A percentile compares a stretch with the other conserved stretches of the same genome.
These are phyloP conservation scores for Ploceus nigricollis DNA, from an alignment of 2,113 vertebrate species.

Conservation along the genomic window DNA sequence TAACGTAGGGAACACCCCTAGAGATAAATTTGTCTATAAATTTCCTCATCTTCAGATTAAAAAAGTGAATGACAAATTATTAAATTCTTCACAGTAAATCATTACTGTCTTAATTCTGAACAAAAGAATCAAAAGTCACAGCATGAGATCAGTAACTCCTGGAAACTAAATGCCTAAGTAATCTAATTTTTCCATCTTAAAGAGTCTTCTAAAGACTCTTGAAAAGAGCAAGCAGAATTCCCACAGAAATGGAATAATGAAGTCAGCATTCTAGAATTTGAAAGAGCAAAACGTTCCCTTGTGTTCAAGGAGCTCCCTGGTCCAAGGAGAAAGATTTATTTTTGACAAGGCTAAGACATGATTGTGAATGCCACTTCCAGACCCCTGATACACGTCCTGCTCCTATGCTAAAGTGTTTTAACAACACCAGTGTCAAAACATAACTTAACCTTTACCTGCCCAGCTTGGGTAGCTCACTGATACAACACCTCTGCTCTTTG, in stretches of 20 bases:
- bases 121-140: not conserved
- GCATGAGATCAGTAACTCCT: not conserved
- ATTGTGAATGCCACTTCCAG: rapidly evolving
- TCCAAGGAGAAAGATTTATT: not conserved
- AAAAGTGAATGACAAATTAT: not conserved
- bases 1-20: not conserved
- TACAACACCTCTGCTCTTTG: not conserved
- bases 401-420: not conserved
- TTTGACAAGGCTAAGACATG: not conserved
- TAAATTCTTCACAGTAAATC: not conserved
- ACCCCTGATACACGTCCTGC: rapidly evolving
- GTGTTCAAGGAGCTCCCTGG: not conserved
- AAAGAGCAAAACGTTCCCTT: not conserved
- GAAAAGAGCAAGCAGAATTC: not conserved
- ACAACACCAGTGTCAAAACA: not conserved
- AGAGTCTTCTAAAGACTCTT: not conserved
- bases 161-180: not conserved
- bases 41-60: not conserved
- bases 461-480: not conserved
- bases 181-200: not conserved
- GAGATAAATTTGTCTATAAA: not conserved
- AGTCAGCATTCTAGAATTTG: not conserved
- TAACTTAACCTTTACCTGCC: not conserved
- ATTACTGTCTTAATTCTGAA: not conserved
- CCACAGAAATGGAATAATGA: not conserved